phyloP scores from a whole-genome alignment of 2,797 vertebrate genomes.

The Fistularia commersonii region DNA sequence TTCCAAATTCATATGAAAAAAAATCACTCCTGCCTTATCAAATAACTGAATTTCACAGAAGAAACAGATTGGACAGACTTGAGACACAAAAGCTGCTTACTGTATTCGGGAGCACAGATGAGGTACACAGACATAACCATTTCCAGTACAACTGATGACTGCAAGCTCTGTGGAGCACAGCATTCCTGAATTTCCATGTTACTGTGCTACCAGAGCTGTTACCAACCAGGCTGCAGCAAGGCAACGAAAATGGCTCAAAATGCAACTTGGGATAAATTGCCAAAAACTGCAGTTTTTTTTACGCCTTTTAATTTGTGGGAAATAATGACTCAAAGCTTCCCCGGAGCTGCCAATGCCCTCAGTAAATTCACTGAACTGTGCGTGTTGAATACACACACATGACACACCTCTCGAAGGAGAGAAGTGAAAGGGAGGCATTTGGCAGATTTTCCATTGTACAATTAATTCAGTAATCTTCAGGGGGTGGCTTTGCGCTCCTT shows the following conservation, averaged over 20 bases:
- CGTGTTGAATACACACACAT: slow-evolving; percentile 43
- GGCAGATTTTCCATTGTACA: slow-evolving; percentile 60
- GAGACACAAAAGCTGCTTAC: slow-evolving; percentile 35
- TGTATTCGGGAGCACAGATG: slow-evolving; percentile 28
- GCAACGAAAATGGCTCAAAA: slow-evolving; percentile 7
- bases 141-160: slow-evolving; percentile 26
- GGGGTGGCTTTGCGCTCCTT: slow-evolving; percentile 36
- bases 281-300: background rate
- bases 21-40: slow-evolving; percentile 29
- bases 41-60: slow-evolving; percentile 26
- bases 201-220: slow-evolving; percentile 33
- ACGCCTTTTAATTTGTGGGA: slow-evolving; percentile 9
- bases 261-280: background rate
- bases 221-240: slow-evolving; percentile 16
- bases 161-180: slow-evolving; percentile 44
- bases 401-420: slow-evolving; percentile 38
- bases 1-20: slow-evolving; percentile 59
- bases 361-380: slow-evolving; percentile 40
- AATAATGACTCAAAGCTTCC: slow-evolving; percentile 50
- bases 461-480: slow-evolving; percentile 63
- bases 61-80: slow-evolving; percentile 26
- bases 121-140: slow-evolving; percentile 32
- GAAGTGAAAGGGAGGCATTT: slow-evolving; percentile 48
- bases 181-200: slow-evolving; percentile 51
- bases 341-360: slow-evolving; percentile 41